Base-by-base conservation (phyloP, 2,888 invertebrate genomes). In the Melinaea marsaeus region DNA sequence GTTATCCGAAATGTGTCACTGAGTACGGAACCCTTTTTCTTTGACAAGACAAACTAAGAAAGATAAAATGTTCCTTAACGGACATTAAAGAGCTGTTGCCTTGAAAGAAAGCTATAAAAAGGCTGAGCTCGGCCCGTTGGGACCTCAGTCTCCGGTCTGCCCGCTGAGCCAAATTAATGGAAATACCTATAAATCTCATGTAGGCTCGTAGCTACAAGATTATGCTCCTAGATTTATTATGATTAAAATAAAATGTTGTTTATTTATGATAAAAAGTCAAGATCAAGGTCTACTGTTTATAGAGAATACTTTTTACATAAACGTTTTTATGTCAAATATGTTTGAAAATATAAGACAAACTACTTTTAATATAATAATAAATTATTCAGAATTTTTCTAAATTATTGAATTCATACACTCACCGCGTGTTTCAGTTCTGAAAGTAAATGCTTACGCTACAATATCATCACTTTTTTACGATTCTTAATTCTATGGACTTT, bases 41-140 rank as follows among this genome's bases (percentile, higher is more conserved):
- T 80, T 72, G 73, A 76, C 70, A 82, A 80, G 83, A 85, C 84
- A 86, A 86, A 88, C 85, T 86, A 85, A 83, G 83, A 86, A 84
- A 88, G 88, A 88, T 88, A 90, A 90, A 90, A 89, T 83, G 84
- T 81, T 84, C 83, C 81, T 85, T 82, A 86, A 82, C 83, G 81
- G 80, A 86, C 88, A 88, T 89, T 89, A 89, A 85, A 86, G 87
- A 78, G 80, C 75, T 79, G 83, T 81, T 79, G 76, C 80, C 80
- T 80, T 81, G 80, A 77, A 81, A 80, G 78, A 79, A 83, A 79
- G 80, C 85, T 80, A 76, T 87, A 87, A 88, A 88, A 86, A 85
- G 84, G 79, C 83, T 75, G 79, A 71, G 76, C 73, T 70, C 70
- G 72, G 72, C 75, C 86, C 81, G 72, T 64, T 57, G 85, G 81